These are phyloP conservation scores for Poeciliopsis turrubarensis DNA, from an alignment of 2,113 vertebrate genomes.

Conservation along the genomic window DNA sequence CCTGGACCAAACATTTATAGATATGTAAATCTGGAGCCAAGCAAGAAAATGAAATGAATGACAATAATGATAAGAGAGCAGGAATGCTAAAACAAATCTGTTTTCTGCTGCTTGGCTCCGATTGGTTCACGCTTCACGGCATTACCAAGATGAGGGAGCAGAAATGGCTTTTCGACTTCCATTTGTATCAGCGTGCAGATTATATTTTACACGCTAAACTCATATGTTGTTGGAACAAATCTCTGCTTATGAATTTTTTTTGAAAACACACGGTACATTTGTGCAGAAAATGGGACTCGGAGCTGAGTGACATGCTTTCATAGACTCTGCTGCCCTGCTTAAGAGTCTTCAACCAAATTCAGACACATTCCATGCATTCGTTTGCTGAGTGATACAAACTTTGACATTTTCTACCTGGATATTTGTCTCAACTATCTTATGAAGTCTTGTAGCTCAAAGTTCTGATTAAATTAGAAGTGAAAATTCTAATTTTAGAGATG, in stretches of 20 bases:
- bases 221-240: constrained; percentile 15
- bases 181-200: constrained; percentile 10
- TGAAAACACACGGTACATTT: background rate
- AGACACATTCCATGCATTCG: background rate
- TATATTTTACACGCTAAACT: constrained; percentile 14
- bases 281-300: background rate
- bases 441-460: background rate
- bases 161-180: constrained; percentile 11
- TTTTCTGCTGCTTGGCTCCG: background rate
- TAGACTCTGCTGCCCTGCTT: constrained; percentile 2
- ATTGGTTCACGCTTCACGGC: constrained; percentile 28
- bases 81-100: background rate
- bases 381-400: background rate
- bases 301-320: background rate
- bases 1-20: background rate
- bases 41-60: constrained; percentile 7
- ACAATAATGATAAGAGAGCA: background rate
- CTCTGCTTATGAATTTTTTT: constrained; percentile 15
- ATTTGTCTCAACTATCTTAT: background rate
- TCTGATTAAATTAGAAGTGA: background rate
- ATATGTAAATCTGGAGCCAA: constrained; percentile 3
- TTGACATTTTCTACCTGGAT: background rate
- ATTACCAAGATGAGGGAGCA: constrained; percentile 15
- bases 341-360: constrained; percentile 2
- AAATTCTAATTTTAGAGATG: background rate